Conservation (phyloP, 2,113 vertebrate genomes). For the Callipepla squamata region DNA sequence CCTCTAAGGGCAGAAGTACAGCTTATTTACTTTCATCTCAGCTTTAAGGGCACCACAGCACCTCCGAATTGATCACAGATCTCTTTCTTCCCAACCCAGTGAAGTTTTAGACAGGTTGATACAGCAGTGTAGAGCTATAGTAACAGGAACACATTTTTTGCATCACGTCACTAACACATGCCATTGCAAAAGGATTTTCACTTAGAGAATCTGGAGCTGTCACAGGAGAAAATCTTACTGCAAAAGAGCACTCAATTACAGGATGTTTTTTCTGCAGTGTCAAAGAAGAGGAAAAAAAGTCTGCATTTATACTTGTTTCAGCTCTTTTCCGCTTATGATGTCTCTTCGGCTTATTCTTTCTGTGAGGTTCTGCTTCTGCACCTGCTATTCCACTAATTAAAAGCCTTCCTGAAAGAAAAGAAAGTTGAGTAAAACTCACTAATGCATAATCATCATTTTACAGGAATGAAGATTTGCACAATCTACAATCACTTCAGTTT, state of each 20-base stretch:
- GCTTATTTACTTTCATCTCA: not conserved
- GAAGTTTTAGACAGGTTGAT: not conserved
- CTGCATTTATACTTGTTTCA: constrained; percentile 59
- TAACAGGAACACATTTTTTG: not conserved
- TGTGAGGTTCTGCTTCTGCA: constrained; percentile 16
- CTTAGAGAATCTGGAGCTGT: not conserved
- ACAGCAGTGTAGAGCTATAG: not conserved
- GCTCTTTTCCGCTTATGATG: not conserved
- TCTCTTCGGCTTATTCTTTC: not conserved
- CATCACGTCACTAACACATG: not conserved
- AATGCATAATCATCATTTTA: not conserved
- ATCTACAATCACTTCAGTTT: not conserved
- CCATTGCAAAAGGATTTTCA: not conserved
- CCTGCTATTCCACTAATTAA: constrained; percentile 64
- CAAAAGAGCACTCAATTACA: not conserved
- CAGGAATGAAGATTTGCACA: not conserved
- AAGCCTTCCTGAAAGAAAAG: constrained; percentile 70
- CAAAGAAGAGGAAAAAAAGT: not conserved
- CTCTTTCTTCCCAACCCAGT: not conserved
- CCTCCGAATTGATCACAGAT: not conserved
- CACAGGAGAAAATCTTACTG: not conserved
- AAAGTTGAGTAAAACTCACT: not conserved
- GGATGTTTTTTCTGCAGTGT: not conserved
- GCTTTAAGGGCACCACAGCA: not conserved
- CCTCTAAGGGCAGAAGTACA: not conserved